phyloP scores from a whole-genome alignment of 2,888 invertebrate species.

The Chymomyza fuscimana region DNA sequence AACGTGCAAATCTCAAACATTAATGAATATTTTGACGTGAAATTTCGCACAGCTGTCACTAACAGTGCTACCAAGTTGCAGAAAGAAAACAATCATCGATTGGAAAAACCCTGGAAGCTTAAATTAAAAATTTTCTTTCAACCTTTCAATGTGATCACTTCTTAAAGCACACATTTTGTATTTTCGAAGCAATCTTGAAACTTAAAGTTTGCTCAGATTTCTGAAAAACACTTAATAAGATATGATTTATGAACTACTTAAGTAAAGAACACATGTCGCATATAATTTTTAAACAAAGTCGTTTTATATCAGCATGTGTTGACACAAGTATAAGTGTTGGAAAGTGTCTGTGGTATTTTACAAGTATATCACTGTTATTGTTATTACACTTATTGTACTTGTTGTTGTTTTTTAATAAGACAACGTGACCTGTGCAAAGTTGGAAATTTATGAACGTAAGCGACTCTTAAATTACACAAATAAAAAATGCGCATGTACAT shows the following conservation, averaged over 20 bases:
- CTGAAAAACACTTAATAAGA: neutral
- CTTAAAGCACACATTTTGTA: too few relatives aligned
- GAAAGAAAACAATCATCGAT: too few relatives aligned
- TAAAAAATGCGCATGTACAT: constrained; percentile 50
- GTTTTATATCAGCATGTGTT: neutral
- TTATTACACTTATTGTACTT: neutral
- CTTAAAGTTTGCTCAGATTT: too few relatives aligned
- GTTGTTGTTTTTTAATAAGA: constrained; percentile 24
- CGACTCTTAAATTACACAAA: constrained; percentile 7
- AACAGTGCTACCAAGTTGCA: too few relatives aligned
- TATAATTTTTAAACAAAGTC: neutral
- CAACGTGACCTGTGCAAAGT: neutral
- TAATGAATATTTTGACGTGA: too few relatives aligned
- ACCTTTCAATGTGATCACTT: too few relatives aligned
- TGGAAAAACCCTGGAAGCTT: too few relatives aligned
- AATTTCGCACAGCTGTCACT: too few relatives aligned
- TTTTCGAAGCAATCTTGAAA: too few relatives aligned
- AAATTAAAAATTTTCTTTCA: too few relatives aligned
- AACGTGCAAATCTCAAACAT: too few relatives aligned
- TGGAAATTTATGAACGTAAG: neutral
- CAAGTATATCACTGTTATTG: too few relatives aligned
- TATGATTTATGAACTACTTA: neutral
- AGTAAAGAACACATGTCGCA: neutral
- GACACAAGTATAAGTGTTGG: constrained; percentile 18
- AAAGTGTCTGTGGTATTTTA: neutral